Percentiles rank a stretch among this genome's conserved stretches.
Conservation (phyloP, 2,888 invertebrate genomes). For the Trisateles emortualis region DNA sequence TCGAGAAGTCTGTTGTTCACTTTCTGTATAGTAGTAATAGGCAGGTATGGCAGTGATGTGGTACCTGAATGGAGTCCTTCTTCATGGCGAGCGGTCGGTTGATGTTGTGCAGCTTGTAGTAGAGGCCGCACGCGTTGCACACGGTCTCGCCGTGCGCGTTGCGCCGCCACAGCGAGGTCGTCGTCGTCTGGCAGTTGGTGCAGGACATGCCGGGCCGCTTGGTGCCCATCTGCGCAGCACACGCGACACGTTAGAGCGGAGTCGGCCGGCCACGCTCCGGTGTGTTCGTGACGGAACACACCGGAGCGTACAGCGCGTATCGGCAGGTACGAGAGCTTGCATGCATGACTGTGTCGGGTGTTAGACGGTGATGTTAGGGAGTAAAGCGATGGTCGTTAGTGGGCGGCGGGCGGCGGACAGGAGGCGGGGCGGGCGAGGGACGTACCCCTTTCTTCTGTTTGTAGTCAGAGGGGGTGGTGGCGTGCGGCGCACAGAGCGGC, state of each 20-base stretch:
- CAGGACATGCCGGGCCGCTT: constrained; percentile 94
- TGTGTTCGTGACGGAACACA: too few species aligned
- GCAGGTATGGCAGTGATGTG: too few species aligned
- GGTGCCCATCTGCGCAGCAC: constrained; percentile 84
- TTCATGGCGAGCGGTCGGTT: constrained; percentile 96
- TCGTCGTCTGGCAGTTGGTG: constrained; percentile 95
- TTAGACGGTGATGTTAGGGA: constrained; percentile 47
- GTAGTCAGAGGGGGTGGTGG: constrained; percentile 77
- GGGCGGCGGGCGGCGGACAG: constrained; percentile 49
- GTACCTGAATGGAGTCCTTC: constrained; percentile 84
- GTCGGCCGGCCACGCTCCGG: neutral
- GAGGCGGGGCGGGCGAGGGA: constrained; percentile 43
- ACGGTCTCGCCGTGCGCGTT: constrained; percentile 96
- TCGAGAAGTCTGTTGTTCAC: too few species aligned
- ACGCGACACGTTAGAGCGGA: constrained; percentile 17
- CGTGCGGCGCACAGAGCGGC: constrained; percentile 63
- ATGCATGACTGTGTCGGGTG: constrained; percentile 20
- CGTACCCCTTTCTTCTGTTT: constrained; percentile 86
- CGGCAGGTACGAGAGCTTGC: constrained; percentile 5
- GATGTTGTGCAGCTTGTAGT: constrained; percentile 97
- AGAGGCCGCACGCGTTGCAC: constrained; percentile 99
- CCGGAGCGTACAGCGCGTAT: neutral
- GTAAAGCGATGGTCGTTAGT: constrained; percentile 58
- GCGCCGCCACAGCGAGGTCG: constrained; percentile 94
- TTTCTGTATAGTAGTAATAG: too few species aligned